phyloP scores from a whole-genome alignment of 1,140 invertebrate species.

The Helicoverpa armigera region DNA sequence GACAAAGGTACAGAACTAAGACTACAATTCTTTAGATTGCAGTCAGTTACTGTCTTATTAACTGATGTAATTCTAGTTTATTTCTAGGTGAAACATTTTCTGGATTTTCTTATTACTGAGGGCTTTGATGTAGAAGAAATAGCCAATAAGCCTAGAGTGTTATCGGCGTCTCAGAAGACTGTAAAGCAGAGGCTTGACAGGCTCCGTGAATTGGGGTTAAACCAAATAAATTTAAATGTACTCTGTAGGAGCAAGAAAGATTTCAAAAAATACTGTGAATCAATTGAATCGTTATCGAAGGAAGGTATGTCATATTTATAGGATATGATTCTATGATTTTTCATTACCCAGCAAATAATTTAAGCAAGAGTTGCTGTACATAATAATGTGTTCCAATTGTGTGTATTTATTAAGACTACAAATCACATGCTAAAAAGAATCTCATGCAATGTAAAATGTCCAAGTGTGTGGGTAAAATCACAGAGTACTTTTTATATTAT shows the following conservation, averaged over 20 bases:
- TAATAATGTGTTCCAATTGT: too few species aligned
- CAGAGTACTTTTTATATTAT: too few species aligned
- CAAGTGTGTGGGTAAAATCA: too few species aligned
- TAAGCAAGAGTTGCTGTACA: too few species aligned
- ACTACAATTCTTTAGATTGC: background rate
- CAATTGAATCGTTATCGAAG: slow-evolving; percentile 61
- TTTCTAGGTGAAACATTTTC: slow-evolving; percentile 79
- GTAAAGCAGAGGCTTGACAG: slow-evolving; percentile 74
- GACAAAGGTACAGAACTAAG: slow-evolving; percentile 68
- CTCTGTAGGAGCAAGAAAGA: slow-evolving; percentile 82
- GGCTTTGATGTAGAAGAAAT: slow-evolving; percentile 80
- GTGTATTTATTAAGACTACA: too few species aligned
- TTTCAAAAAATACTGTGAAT: slow-evolving; percentile 79
- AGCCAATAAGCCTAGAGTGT: slow-evolving; percentile 74
- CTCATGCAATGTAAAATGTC: too few species aligned
- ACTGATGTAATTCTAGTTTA: slow-evolving; percentile 39
- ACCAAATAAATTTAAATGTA: slow-evolving; percentile 81
- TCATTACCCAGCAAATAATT: background rate
- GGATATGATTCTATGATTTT: background rate
- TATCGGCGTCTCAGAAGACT: slow-evolving; percentile 80
- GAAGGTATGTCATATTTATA: slow-evolving; percentile 46
- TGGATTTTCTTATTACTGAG: slow-evolving; percentile 79
- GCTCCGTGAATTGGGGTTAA: slow-evolving; percentile 68
- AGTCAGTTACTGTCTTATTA: background rate
- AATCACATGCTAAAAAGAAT: too few species aligned